A percentile compares a stretch with the other conserved stretches of the same genome.
Conservation (phyloP, 2,888 invertebrate species). For the Dioctria rufipes region DNA sequence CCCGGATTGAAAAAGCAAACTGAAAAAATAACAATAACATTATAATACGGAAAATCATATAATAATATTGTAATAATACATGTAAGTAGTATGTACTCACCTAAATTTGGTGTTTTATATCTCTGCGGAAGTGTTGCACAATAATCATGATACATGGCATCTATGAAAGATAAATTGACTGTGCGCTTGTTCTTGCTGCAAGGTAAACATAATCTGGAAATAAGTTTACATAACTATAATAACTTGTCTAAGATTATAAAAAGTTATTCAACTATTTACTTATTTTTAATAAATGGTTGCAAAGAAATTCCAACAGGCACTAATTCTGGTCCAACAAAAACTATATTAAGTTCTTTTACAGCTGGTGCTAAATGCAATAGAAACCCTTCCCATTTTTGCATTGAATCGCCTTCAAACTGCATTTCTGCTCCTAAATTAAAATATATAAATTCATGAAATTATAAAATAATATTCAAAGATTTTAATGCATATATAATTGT, state of each 20-base stretch:
- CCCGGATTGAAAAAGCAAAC: conserved; percentile 83
- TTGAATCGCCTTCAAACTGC: conserved; percentile 79
- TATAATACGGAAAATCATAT: conserved; percentile 24
- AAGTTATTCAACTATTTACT: conserved; percentile 73
- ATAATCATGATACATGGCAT: conserved; percentile 73
- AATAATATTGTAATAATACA: not conserved
- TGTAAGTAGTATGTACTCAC: no score
- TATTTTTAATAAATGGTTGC: conserved; percentile 74
- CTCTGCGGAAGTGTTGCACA: conserved; percentile 61
- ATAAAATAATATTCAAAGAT: no score
- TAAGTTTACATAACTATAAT: conserved; percentile 1
- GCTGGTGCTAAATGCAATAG: conserved; percentile 78
- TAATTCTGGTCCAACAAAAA: conserved; percentile 79
- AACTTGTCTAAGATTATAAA: not conserved
- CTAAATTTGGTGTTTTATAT: conserved; percentile 74
- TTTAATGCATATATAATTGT: no score
- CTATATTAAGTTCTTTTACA: conserved; percentile 74
- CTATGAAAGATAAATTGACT: conserved; percentile 73
- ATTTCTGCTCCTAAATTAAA: conserved; percentile 79
- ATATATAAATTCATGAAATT: no score
- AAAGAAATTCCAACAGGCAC: conserved; percentile 75
- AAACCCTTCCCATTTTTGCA: conserved; percentile 81
- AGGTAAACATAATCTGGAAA: conserved; percentile 73
- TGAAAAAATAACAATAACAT: conserved; percentile 64
- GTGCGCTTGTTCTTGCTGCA: conserved; percentile 73